Percentiles rank a stretch among this genome's conserved stretches.
Evolutionary conservation across 2,888 invertebrate species (phyloP).

Genomic region (Argyresthia goedartella): DNA sequence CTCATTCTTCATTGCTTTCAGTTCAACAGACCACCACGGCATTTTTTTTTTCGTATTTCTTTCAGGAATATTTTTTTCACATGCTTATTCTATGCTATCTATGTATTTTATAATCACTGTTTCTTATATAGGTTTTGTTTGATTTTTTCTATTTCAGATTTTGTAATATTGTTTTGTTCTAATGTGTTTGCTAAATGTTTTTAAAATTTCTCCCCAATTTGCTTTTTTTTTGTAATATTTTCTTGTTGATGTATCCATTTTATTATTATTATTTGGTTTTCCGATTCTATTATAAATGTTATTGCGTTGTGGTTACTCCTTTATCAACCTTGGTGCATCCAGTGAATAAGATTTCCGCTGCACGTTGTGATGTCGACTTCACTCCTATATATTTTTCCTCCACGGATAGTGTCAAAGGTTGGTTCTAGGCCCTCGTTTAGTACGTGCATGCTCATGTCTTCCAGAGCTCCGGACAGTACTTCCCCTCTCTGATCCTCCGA

Average conservation of each 20-base stretch:
- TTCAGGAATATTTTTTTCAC: background rate
- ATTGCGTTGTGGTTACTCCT: slow-evolving; percentile 10
- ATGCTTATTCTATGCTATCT: background rate
- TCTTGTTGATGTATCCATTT: slow-evolving; percentile 6
- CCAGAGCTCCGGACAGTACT: background rate
- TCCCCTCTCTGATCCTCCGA: slow-evolving; percentile 6
- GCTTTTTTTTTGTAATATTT: slow-evolving; percentile 15
- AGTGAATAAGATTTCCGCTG: background rate
- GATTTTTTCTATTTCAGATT: background rate
- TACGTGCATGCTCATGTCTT: slow-evolving; percentile 1
- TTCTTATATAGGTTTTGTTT: background rate
- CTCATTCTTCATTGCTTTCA: background rate
- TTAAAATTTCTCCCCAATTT: slow-evolving; percentile 3
- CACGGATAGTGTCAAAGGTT: background rate
- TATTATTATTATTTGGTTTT: background rate
- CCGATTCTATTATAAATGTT: background rate
- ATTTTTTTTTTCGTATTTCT: background rate
- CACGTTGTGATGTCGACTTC: slow-evolving; percentile 1
- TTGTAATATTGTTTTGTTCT: background rate
- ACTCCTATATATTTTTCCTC: background rate
- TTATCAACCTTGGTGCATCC: background rate
- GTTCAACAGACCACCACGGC: slow-evolving; percentile 6
- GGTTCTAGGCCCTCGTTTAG: slow-evolving; percentile 1
- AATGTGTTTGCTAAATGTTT: background rate
- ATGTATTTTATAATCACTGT: background rate